Base-by-base conservation (phyloP, 1,140 invertebrate genomes). In the Sinonovacula constricta region DNA sequence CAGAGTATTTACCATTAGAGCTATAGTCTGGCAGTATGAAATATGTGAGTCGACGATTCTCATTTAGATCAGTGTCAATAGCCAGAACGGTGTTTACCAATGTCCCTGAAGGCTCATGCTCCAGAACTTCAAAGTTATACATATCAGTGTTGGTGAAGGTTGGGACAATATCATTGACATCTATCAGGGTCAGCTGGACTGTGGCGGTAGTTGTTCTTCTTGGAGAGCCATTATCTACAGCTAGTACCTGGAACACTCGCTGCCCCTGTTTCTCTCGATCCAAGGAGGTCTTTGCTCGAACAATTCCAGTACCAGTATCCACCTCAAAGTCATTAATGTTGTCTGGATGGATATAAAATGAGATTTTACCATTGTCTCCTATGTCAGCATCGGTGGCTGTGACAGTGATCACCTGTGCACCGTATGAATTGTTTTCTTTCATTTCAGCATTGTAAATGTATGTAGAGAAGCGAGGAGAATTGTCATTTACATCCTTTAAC, bases 381-480 rank as follows among this genome's bases (percentile, higher is more conserved):
- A 59, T 56, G 49, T 81, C 82, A 18, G 34, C 22, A 75, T 83
- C 82, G 3, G 36, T 22, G 18, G 82, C 82, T n/a, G 18, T 33
- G 10, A 80, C 76, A 3, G 49, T 79, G 28, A 82, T 18, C 7
- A 87, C 53, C 28, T 72, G 62, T 14, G 51, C 59, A 10, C 86
- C 82, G 2, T 74, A 65, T 59, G 80, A 66, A 49, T 80, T 82
- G 68, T 88, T 88, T 74, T 88, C 86, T 24, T 54, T n/a, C 12
- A 88, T 62, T 18, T 70, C 67, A 24, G 59, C 39, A 15, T 51
- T 34, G 39, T 78, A 78, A 12, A 78, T 33, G 24, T 69, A 78
- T 22, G 49, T 74, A 30, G 39, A 39, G 45, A 80, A 80, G 49
- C 49, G 53, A 31, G 79, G 79, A 53, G 63, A 60, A 62, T 80